Percentiles rank a stretch among this genome's conserved stretches.
These are phyloP conservation scores for Archips xylosteana DNA, from an alignment of 2,888 invertebrate species.

Conservation along the genomic window DNA sequence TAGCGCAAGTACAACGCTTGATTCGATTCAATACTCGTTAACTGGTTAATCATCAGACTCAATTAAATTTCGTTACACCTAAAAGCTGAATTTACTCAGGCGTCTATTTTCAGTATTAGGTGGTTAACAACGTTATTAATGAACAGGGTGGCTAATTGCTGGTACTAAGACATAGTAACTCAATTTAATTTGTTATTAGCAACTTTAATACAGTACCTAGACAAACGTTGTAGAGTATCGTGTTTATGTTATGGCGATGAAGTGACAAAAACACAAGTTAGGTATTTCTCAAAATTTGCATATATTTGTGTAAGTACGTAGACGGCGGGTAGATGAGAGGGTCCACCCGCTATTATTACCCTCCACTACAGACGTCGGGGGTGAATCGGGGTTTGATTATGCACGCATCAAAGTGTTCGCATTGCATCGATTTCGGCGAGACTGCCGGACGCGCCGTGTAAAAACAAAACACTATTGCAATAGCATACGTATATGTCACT, in stretches of 20 bases:
- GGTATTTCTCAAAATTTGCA: constrained; percentile 11
- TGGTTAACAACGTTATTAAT: background rate
- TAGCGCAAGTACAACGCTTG: constrained; percentile 5
- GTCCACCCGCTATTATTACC: constrained; percentile 74
- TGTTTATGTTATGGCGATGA: background rate
- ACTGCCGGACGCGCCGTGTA: constrained; percentile 48
- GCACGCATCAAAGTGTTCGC: constrained; percentile 81
- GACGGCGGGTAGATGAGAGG: constrained; percentile 55
- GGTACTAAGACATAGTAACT: background rate
- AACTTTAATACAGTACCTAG: background rate
- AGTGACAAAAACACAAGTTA: background rate
- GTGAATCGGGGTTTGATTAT: constrained; percentile 76
- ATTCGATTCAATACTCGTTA: background rate
- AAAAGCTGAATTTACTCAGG: background rate
- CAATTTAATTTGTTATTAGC: background rate
- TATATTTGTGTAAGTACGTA: constrained; percentile 49
- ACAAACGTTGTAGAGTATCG: background rate
- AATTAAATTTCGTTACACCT: background rate
- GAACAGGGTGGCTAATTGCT: constrained; percentile 5
- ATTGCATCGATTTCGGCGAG: constrained; percentile 75
- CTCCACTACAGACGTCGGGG: constrained; percentile 61
- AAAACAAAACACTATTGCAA: constrained; percentile 6
- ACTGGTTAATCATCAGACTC: constrained; percentile 4
- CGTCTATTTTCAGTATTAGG: background rate
- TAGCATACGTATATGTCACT: background rate